Evolutionary conservation across 64 coral and sea anemone species (phyloP), one percentile per base, ranked within the genome.

Genomic region (Montipora foliosa): DNA sequence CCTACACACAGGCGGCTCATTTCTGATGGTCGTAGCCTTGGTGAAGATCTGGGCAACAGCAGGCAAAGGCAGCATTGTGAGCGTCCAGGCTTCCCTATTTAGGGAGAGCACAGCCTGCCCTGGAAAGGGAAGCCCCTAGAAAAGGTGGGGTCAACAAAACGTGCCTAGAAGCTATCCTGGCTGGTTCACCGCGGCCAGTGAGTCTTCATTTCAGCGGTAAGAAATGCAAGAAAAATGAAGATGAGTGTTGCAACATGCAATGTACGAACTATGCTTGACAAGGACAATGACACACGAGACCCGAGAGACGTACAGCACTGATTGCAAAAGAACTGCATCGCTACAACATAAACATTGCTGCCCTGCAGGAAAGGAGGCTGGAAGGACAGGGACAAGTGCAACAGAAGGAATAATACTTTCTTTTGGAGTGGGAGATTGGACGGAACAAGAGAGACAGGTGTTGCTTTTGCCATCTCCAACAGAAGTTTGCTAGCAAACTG

Each of bases 21-120:
- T 37, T 37, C 37, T 37, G 37, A 37, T 37, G 37, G 37, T 37
- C 37, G 37, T 37, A 37, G 37, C 37, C 50, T 3, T 49, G 17
- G 10, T 19, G 9, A 8, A 74, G 10, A 3, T 19, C 84, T 73
- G 68, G n/a, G 84, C 46, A 87, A 8, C 84, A 87, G 84, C 67
- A 16, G 3, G 67, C n/a, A 74, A 46, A 87, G 84, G 84, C 84
- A 51, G 84, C 84, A 53, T 5, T 87, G 66, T 19, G 84, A 87
- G 84, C 50, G 67, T 49, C 66, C 68, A 87, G 84, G 68, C 84
- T 16, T 67, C 84, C 67, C 84, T 87, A 1, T 74, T 73, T 87
- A 87, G 84, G 84, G 84, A 87, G 12, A 87, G 84, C 84, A 87
- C 84, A 16, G 84, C 84, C 67, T 87, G 67, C 84, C 84, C 84